Evolutionary conservation across 2,888 invertebrate genomes (phyloP).

Genomic region (Melanophora roralis): DNA sequence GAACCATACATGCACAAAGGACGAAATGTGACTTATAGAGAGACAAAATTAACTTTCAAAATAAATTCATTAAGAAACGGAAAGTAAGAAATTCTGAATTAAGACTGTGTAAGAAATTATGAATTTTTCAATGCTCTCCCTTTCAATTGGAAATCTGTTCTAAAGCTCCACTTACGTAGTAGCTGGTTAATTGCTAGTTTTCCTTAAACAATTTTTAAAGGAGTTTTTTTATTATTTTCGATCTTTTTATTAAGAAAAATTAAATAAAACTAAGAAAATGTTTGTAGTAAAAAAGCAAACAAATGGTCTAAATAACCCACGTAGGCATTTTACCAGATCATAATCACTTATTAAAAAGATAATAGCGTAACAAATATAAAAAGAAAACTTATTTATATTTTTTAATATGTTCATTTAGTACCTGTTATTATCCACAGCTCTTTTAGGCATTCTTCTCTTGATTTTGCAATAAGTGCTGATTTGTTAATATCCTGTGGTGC

Average conservation of each 20-base stretch:
- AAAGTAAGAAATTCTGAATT: too few relatives aligned
- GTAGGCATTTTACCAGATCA: neutral
- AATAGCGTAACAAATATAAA: neutral
- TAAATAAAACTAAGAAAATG: too few relatives aligned
- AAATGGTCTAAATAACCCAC: neutral
- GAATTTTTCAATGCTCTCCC: too few relatives aligned
- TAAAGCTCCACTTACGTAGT: neutral
- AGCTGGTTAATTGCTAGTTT: too few relatives aligned
- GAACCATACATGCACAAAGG: too few relatives aligned
- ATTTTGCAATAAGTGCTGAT: slow-evolving; percentile 81
- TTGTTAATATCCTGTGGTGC: slow-evolving; percentile 82
- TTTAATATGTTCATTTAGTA: slow-evolving; percentile 70
- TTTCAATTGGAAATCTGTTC: neutral
- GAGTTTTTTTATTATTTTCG: too few relatives aligned
- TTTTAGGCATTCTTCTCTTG: slow-evolving; percentile 83
- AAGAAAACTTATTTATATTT: neutral
- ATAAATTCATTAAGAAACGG: too few relatives aligned
- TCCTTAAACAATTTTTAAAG: too few relatives aligned
- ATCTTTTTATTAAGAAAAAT: too few relatives aligned
- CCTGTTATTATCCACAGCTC: slow-evolving; percentile 90
- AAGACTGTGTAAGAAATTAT: too few relatives aligned
- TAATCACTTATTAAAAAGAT: neutral
- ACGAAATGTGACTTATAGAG: too few relatives aligned
- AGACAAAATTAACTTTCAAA: too few relatives aligned
- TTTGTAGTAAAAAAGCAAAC: neutral